phyloP scores from a whole-genome alignment of 2,113 vertebrate genomes.

The Neotoma lepida region DNA sequence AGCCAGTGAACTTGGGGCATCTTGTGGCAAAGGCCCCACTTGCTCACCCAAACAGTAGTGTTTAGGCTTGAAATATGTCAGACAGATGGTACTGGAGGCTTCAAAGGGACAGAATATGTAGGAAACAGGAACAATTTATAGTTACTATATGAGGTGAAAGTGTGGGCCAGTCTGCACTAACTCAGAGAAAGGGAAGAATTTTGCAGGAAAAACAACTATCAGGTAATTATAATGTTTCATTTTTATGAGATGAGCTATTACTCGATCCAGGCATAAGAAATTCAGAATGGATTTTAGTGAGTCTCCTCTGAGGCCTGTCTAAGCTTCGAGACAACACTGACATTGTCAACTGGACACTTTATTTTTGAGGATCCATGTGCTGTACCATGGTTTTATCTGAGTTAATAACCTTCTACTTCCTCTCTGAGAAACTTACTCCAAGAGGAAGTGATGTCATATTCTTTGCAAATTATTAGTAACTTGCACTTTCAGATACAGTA shows the following conservation, averaged over 20 bases:
- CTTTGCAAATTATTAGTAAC: neutral
- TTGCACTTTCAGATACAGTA: neutral
- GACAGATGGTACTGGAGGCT: neutral
- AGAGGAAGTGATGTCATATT: neutral
- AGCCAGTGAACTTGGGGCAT: neutral
- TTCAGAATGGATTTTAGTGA: conserved; percentile 1
- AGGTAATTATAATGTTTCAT: neutral
- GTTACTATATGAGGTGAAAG: neutral
- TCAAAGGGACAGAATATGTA: no score
- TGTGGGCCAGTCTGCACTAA: neutral
- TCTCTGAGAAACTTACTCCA: neutral
- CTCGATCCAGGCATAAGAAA: neutral
- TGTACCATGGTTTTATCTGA: neutral
- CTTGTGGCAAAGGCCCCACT: neutral
- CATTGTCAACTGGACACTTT: neutral
- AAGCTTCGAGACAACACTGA: neutral
- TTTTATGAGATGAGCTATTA: neutral
- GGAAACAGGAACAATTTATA: neutral
- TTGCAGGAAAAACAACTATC: neutral
- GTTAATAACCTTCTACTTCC: neutral
- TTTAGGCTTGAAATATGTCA: neutral
- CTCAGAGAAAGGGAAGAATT: neutral
- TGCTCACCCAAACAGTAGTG: neutral
- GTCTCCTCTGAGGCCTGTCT: neutral
- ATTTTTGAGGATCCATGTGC: neutral